Conservation (phyloP, 2,888 invertebrate species). For the Caenorhabditis uteleia region DNA sequence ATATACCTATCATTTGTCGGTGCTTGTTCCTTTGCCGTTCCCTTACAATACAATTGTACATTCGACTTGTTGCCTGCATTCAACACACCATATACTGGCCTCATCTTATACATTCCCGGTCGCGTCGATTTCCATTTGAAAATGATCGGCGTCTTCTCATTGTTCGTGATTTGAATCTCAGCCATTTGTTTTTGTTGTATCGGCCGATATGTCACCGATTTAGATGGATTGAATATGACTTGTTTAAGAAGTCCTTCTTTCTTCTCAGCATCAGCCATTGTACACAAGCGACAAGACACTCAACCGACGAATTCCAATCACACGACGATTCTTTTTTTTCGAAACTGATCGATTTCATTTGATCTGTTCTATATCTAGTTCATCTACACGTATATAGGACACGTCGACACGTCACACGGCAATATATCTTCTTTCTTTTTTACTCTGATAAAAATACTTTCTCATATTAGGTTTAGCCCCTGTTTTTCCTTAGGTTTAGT, state of each 20-base stretch:
- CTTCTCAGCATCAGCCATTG: too few species aligned
- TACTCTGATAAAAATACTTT: too few species aligned
- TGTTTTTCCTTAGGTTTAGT: too few species aligned
- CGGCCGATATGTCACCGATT: constrained; percentile 11
- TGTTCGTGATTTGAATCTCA: constrained; percentile 2
- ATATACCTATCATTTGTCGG: constrained; percentile 2
- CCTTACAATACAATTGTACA: constrained; percentile 4
- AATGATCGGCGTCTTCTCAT: constrained; percentile 4
- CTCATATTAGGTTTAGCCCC: too few species aligned
- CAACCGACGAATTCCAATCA: too few species aligned
- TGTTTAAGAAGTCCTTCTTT: not conserved
- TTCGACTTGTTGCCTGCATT: not conserved
- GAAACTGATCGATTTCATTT: too few species aligned
- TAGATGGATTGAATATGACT: constrained; percentile 2
- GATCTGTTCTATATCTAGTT: too few species aligned
- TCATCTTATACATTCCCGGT: constrained; percentile 9
- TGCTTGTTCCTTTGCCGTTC: constrained; percentile 1
- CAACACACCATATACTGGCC: constrained; percentile 5
- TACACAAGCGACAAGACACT: too few species aligned
- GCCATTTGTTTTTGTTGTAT: constrained; percentile 8
- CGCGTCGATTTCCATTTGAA: constrained; percentile 13
- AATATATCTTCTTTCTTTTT: too few species aligned
- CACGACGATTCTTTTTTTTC: too few species aligned
- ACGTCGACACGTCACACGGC: too few species aligned
- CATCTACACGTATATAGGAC: too few species aligned